These are phyloP conservation scores for Parus major DNA, from an alignment of 2,113 vertebrate species.

Conservation along the genomic window DNA sequence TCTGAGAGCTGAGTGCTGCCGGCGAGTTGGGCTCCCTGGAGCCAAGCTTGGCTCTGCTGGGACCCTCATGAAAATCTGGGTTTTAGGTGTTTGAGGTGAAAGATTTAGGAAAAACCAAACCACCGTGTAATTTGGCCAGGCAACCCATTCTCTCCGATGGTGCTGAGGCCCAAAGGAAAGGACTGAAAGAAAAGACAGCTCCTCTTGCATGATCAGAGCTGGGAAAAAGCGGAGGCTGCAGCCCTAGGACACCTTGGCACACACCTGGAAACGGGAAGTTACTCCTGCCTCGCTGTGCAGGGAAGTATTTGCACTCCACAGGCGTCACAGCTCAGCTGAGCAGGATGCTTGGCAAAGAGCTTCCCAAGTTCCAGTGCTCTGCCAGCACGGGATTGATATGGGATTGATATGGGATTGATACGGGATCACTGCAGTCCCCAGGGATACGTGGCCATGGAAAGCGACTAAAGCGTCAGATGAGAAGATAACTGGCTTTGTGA, in stretches of 20 bases:
- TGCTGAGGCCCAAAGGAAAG: not conserved
- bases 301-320: not conserved
- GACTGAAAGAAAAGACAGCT: not conserved
- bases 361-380: not conserved
- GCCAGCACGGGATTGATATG: rapidly evolving
- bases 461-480: not conserved
- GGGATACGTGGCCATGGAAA: not conserved
- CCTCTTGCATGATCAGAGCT: not conserved
- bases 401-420: not conserved
- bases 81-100: not conserved
- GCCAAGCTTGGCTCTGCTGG: not conserved
- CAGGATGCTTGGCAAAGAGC: not conserved
- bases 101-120: not conserved
- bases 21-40: not conserved
- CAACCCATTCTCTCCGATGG: rapidly evolving
- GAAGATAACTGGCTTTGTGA: conserved; percentile 51
- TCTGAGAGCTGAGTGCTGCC: not conserved
- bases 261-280: not conserved
- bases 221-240: not conserved
- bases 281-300: not conserved
- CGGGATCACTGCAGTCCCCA: rapidly evolving
- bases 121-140: not conserved
- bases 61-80: rapidly evolving
- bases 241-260: not conserved
- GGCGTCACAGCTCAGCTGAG: rapidly evolving